Evolutionary conservation across 2,888 invertebrate genomes (phyloP).

Genomic region (Acheta domesticus): DNA sequence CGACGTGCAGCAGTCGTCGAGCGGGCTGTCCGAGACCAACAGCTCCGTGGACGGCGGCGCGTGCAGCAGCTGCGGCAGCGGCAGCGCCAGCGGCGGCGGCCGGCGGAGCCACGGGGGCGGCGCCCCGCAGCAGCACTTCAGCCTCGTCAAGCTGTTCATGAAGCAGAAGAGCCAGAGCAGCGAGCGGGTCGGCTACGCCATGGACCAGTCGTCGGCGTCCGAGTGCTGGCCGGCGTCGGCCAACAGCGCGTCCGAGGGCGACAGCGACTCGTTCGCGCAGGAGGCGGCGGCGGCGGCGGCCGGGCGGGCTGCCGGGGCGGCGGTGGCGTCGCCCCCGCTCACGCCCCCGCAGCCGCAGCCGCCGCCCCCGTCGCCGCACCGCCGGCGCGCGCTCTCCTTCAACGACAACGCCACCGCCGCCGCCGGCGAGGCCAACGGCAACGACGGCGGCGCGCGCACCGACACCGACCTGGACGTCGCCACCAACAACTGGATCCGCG

Average conservation of each 20-base stretch:
- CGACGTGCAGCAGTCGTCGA: slow-evolving; percentile 44
- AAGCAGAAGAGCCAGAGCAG: slow-evolving; percentile 83
- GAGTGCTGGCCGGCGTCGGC: slow-evolving; percentile 66
- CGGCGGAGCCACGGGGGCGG: neutral
- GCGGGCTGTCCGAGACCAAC: slow-evolving; percentile 36
- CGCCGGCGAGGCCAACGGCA: neutral
- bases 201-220: slow-evolving; percentile 71
- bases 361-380: neutral
- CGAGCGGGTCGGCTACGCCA: slow-evolving; percentile 65
- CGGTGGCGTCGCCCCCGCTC: slow-evolving; percentile 39
- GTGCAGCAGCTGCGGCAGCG: slow-evolving; percentile 45
- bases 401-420: neutral
- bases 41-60: slow-evolving; percentile 32
- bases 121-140: neutral
- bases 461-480: slow-evolving; percentile 32
- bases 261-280: slow-evolving; percentile 39
- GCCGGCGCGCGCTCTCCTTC: neutral
- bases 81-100: slow-evolving; percentile 28
- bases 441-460: neutral
- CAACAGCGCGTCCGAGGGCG: slow-evolving; percentile 40
- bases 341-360: neutral
- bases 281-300: slow-evolving; percentile 21
- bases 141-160: slow-evolving; percentile 79
- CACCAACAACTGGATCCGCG: slow-evolving; percentile 44
- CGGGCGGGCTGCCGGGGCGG: slow-evolving; percentile 36